These are phyloP conservation scores for Anguilla pacifica DNA, from an alignment of 2,797 vertebrate species.

Conservation along the genomic window DNA sequence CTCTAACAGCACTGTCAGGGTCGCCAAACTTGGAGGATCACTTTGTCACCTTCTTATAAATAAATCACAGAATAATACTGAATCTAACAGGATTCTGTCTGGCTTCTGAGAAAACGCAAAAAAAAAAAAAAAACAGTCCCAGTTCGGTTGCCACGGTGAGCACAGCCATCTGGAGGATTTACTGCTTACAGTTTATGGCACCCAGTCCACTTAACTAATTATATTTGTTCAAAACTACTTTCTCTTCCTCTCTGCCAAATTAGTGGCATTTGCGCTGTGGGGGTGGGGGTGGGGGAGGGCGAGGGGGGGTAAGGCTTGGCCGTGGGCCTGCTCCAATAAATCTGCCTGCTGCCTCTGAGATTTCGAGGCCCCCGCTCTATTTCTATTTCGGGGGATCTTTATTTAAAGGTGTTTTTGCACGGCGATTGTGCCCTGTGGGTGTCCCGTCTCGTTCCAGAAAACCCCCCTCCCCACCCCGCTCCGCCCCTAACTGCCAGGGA, in stretches of 20 bases:
- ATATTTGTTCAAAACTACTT: conserved; percentile 35
- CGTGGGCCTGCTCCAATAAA: conserved; percentile 18
- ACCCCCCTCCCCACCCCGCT: background rate
- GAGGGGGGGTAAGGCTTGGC: background rate
- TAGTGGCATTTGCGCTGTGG: conserved; percentile 4
- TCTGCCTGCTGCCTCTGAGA: conserved; percentile 1
- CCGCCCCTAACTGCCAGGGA: background rate
- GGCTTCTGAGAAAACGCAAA: background rate
- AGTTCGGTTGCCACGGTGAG: background rate
- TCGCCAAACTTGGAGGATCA: background rate
- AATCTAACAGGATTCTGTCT: conserved; percentile 19
- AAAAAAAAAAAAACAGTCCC: background rate
- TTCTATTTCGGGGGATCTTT: conserved; percentile 39
- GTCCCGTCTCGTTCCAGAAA: background rate
- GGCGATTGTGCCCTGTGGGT: conserved; percentile 1
- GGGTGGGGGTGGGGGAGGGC: background rate
- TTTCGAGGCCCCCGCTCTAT: conserved; percentile 1
- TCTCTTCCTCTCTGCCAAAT: conserved; percentile 24
- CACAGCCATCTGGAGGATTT: conserved; percentile 33
- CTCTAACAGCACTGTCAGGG: background rate
- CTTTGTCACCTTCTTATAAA: background rate
- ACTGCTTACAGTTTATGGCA: conserved; percentile 28
- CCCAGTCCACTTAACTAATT: conserved; percentile 36
- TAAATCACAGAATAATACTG: background rate
- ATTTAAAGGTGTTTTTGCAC: conserved; percentile 38